A percentile compares a stretch with the other conserved stretches of the same genome.
Conservation (phyloP, 53 echinoderm and acorn worm species). For the Luidia sarsii region DNA sequence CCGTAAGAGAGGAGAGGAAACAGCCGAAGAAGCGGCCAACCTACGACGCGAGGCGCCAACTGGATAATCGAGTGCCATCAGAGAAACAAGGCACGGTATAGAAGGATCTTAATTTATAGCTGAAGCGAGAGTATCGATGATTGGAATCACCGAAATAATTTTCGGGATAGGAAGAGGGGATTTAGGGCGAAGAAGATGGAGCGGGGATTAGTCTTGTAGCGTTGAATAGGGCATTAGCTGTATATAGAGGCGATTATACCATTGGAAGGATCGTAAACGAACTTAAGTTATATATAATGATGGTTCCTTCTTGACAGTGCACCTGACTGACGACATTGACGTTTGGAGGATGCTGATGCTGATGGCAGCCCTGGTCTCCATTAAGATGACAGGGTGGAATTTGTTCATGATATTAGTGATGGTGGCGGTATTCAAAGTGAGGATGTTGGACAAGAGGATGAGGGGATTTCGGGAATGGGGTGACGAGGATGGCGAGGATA, state of each 20-base stretch:
- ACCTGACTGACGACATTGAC: neutral
- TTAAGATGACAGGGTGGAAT: neutral
- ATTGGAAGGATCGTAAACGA: too few species aligned
- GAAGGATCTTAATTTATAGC: too few species aligned
- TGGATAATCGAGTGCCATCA: neutral
- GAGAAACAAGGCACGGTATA: slow-evolving; percentile 28
- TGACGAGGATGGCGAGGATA: neutral
- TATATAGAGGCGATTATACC: too few species aligned
- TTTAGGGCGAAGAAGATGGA: too few species aligned
- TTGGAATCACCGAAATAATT: too few species aligned
- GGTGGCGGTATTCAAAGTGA: neutral
- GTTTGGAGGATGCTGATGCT: neutral
- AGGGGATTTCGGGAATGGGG: neutral
- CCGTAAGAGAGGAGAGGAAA: slow-evolving; percentile 23
- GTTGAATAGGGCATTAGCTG: too few species aligned
- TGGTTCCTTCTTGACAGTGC: too few species aligned
- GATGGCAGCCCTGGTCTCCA: neutral
- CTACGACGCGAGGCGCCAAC: neutral
- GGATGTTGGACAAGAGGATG: neutral
- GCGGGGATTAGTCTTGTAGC: too few species aligned
- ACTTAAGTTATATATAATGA: too few species aligned
- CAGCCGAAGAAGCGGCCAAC: slow-evolving; percentile 9
- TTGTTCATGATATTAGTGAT: neutral
- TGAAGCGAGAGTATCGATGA: too few species aligned
- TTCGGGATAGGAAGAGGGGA: too few species aligned